Percentiles rank a stretch among this genome's conserved stretches.
These are phyloP conservation scores for Magallana nippona DNA, from an alignment of 2,888 invertebrate species.

Conservation along the genomic window DNA sequence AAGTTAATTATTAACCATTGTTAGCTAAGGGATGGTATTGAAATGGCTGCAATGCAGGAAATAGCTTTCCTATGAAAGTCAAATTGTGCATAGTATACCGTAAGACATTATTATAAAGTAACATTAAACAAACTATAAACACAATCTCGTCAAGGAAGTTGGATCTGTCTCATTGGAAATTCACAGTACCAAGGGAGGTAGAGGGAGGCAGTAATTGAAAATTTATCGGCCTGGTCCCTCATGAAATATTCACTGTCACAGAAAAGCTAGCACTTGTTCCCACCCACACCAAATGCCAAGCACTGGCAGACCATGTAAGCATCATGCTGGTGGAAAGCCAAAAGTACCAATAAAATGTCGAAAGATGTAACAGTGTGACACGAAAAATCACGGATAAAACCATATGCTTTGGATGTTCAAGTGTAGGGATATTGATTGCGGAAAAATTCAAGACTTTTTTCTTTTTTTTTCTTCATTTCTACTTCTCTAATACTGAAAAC, in stretches of 20 bases:
- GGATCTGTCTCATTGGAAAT: not conserved
- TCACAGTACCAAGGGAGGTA: not conserved
- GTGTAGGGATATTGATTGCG: not conserved
- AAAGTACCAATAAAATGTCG: constrained; percentile 17
- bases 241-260: constrained; percentile 32
- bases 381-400: not conserved
- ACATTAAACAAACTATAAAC: too few species aligned
- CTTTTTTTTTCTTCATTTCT: not conserved
- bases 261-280: constrained; percentile 15
- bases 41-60: too few species aligned
- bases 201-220: not conserved
- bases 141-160: not conserved
- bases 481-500: not conserved
- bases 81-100: too few species aligned
- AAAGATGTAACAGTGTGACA: not conserved
- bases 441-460: not conserved
- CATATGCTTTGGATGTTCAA: not conserved
- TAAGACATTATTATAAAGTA: too few species aligned
- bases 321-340: not conserved
- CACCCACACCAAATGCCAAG: not conserved
- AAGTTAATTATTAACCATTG: too few species aligned
- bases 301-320: not conserved
- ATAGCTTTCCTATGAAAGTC: too few species aligned
- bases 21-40: too few species aligned
- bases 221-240: not conserved